Conservation (phyloP, 2,888 invertebrate genomes). For the Scaeva pyrastri region DNA sequence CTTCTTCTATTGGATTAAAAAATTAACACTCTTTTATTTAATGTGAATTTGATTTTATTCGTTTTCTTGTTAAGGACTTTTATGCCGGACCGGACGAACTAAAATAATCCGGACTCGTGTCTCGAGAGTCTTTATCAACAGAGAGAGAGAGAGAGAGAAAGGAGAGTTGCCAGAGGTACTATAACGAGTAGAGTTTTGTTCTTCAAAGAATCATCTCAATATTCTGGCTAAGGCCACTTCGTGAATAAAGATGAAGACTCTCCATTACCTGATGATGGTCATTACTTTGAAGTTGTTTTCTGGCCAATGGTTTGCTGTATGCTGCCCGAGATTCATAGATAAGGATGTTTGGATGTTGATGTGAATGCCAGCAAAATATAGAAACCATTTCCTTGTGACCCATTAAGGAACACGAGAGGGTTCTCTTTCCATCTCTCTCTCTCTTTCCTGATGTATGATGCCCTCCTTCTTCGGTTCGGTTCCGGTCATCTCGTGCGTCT, state of each 20-base stretch:
- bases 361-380: conserved; percentile 50
- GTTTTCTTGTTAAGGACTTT: conserved; percentile 27
- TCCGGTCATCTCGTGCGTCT: conserved; percentile 20
- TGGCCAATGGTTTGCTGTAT: conserved; percentile 21
- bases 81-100: background rate
- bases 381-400: conserved; percentile 72
- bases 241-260: conserved; percentile 64
- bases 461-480: background rate
- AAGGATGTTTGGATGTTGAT: conserved; percentile 15
- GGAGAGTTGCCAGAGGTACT: too few relatives aligned
- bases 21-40: conserved; percentile 71
- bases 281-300: conserved; percentile 70
- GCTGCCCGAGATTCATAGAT: conserved; percentile 39
- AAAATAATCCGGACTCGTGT: conserved; percentile 16
- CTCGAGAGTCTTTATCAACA: background rate
- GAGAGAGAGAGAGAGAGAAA: too few relatives aligned
- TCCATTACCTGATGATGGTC: conserved; percentile 75
- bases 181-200: background rate
- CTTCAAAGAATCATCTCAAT: background rate
- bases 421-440: background rate
- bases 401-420: conserved; percentile 52
- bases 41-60: conserved; percentile 72
- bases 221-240: conserved; percentile 32
- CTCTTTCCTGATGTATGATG: background rate
- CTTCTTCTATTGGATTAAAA: conserved; percentile 63